A percentile compares a stretch with the other conserved stretches of the same genome.
Evolutionary conservation across 2,797 vertebrate species (phyloP).

Genomic region (Halcyon chelicuti): DNA sequence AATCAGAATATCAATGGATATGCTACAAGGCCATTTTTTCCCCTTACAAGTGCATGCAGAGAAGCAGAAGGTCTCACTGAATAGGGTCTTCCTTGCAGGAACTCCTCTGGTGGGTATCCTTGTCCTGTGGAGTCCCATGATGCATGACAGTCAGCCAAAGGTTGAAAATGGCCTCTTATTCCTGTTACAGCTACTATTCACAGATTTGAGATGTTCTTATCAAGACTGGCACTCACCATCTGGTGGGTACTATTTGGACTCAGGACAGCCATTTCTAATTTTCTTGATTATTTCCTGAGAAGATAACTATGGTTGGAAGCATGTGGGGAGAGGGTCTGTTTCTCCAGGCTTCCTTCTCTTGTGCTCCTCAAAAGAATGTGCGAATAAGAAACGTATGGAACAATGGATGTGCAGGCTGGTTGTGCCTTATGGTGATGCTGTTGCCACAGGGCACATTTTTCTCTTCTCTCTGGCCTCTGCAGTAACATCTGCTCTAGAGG

Average conservation of each 20-base stretch:
- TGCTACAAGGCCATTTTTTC: background rate
- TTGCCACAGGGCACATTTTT: background rate
- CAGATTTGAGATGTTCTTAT: background rate
- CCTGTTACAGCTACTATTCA: background rate
- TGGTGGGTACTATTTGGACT: background rate
- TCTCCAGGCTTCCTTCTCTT: background rate
- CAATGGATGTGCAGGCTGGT: rapidly evolving
- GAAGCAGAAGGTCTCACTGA: background rate
- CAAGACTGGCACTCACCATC: background rate
- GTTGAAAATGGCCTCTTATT: background rate
- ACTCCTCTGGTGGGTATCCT: background rate
- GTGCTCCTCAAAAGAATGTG: background rate
- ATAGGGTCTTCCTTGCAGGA: background rate
- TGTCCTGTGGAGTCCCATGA: background rate
- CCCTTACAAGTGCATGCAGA: rapidly evolving
- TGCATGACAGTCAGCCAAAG: background rate
- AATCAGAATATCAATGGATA: background rate
- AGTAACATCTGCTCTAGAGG: background rate
- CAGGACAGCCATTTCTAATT: background rate
- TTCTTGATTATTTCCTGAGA: background rate
- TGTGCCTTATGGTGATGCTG: rapidly evolving
- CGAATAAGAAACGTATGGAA: background rate
- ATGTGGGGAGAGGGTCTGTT: background rate
- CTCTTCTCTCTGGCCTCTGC: background rate
- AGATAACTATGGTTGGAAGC: background rate